Percentiles rank a stretch among this genome's conserved stretches.
phyloP scores from a whole-genome alignment of 2,888 invertebrate genomes.

The Geotrupes spiniger region DNA sequence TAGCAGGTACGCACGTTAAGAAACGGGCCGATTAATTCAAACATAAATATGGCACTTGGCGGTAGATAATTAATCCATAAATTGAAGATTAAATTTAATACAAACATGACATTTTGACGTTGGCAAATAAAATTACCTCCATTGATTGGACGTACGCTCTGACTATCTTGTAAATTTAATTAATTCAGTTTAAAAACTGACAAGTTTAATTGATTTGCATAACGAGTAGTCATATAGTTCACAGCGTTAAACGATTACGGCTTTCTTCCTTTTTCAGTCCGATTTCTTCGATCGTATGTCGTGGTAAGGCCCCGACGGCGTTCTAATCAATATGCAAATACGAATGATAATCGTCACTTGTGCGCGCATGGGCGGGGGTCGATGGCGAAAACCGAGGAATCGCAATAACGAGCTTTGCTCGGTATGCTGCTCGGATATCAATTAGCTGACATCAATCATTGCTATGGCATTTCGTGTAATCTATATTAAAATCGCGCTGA shows the following conservation, averaged over 20 bases:
- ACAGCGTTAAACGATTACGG: background rate
- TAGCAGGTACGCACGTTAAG: constrained; percentile 4
- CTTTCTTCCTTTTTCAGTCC: background rate
- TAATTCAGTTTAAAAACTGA: constrained; percentile 18
- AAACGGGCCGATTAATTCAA: constrained; percentile 11
- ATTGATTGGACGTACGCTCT: constrained; percentile 11
- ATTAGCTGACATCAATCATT: constrained; percentile 38
- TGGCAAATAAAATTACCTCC: constrained; percentile 15
- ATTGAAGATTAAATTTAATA: constrained; percentile 26
- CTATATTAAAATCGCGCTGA: constrained; percentile 37
- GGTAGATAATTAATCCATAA: constrained; percentile 22
- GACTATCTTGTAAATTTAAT: constrained; percentile 18
- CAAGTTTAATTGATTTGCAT: constrained; percentile 16
- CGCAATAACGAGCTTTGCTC: constrained; percentile 11
- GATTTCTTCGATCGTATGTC: no score
- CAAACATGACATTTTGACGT: constrained; percentile 28
- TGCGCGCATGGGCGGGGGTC: background rate
- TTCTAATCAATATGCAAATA: constrained; percentile 12
- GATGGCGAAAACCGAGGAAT: constrained; percentile 7
- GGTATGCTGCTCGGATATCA: constrained; percentile 29
- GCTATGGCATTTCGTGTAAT: constrained; percentile 34
- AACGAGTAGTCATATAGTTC: constrained; percentile 3
- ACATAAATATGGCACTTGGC: constrained; percentile 16
- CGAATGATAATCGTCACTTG: constrained; percentile 6
- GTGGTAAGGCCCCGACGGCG: background rate